Evolutionary conservation across 2,888 invertebrate genomes (phyloP).

Genomic region (Eupithecia inturbata): DNA sequence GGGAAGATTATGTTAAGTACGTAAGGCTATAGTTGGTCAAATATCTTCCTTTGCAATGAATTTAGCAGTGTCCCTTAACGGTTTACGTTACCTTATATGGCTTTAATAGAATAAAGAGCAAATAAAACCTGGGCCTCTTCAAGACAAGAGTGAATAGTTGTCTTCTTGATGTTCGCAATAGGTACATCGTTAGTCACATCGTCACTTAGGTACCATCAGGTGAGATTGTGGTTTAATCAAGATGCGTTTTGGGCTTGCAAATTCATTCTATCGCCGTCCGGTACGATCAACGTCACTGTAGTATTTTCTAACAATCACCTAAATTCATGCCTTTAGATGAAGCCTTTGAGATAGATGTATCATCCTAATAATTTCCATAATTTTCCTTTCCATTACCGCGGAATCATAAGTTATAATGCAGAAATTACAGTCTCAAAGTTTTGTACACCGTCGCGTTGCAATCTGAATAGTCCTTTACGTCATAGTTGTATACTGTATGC

Average conservation of each 20-base stretch:
- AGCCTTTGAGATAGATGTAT: background rate
- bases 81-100: background rate
- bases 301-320: background rate
- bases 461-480: constrained; percentile 20
- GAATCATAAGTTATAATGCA: background rate
- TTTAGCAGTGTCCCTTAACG: no score
- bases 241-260: background rate
- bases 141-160: background rate
- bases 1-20: background rate
- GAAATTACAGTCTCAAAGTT: background rate
- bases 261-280: background rate
- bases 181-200: background rate
- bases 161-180: background rate
- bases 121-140: background rate
- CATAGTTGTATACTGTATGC: constrained; percentile 24
- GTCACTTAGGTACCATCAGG: background rate
- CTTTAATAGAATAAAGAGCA: background rate
- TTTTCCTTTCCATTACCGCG: background rate
- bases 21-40: background rate
- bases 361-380: background rate
- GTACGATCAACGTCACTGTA: background rate
- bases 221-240: background rate
- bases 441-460: constrained; percentile 16
- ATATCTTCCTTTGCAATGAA: background rate
- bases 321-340: background rate